Evolutionary conservation across 1,140 invertebrate species (phyloP).

Genomic region (Diorhabda sublineata): DNA sequence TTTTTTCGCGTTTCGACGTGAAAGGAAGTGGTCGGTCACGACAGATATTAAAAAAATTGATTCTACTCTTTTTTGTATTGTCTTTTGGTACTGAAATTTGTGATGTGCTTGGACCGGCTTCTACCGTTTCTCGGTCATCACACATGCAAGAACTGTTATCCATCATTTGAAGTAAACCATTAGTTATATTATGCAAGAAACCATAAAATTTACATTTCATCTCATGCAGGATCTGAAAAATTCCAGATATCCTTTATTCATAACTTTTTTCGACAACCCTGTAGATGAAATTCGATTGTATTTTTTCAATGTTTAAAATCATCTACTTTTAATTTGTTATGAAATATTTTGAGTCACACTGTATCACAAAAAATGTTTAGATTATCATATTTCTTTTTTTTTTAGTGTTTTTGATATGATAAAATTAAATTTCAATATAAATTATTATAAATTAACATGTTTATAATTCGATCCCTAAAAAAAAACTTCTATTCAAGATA

Average conservation of each 20-base stretch:
- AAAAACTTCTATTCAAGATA: too few species aligned
- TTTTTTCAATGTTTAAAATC: too few species aligned
- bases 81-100: constrained; percentile 28
- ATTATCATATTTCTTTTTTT: too few species aligned
- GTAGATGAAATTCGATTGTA: too few species aligned
- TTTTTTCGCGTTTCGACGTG: constrained; percentile 36
- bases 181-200: constrained; percentile 7
- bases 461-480: too few species aligned
- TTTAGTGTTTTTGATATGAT: too few species aligned
- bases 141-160: constrained; percentile 31
- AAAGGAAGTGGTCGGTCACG: constrained; percentile 37
- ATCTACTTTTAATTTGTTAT: too few species aligned
- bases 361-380: too few species aligned
- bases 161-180: constrained; percentile 18
- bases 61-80: constrained; percentile 34
- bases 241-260: neutral
- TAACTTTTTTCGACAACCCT: too few species aligned
- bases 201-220: constrained; percentile 17
- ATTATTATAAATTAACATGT: too few species aligned
- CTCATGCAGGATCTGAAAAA: constrained; percentile 14
- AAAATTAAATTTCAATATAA: too few species aligned
- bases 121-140: constrained; percentile 31
- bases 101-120: constrained; percentile 35
- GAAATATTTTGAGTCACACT: too few species aligned
- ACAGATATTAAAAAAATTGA: constrained; percentile 35